Evolutionary conservation across 2,113 vertebrate species (phyloP), one percentile per base, ranked within the genome.

Genomic region (Marmota flaviventris): DNA sequence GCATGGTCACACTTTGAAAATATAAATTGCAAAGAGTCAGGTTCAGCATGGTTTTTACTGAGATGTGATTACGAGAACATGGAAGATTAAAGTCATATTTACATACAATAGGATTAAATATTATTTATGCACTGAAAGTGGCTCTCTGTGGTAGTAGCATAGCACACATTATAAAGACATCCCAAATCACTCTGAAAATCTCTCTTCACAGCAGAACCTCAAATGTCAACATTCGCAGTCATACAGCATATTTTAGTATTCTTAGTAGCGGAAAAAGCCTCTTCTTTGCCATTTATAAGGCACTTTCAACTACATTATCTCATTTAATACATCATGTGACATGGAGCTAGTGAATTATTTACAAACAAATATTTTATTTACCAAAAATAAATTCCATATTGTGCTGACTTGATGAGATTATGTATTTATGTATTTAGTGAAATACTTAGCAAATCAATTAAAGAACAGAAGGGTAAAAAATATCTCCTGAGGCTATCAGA

Each of bases 381-480:
- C 8, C 89, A 92, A 92, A 91, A 93, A 18, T 85, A 61, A 92
- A 32, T 78, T 78, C 16, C n/a, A 51, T 29, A 69, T 37, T 86
- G 20, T 93, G 39, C 5, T 1, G 56, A 70, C 12, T 61, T 83
- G 56, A 70, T 85, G 51, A 97, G 51, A 77, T 73, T 63, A 73
- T 91, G 29, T 69, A 79, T 72, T 70, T 84, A 56, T 91, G 29
- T 69, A 79, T 72, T 70, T 84, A 56, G 78, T 58, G 84, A 89
- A 95, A 89, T 39, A 92, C 56, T 85, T 91, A 86, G 39, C 29
- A 96, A 91, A 85, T 61, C 25, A 77, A 65, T 79, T 93, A 81
- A 75, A 65, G 58, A n/a, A 79, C 24, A 67, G 95, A 95, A 93
- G 34, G 13, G 84, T 77, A n/a, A 96, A 87, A 92, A 87, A 65